phyloP scores from a whole-genome alignment of 2,113 vertebrate genomes.

The Bothrops jararaca region DNA sequence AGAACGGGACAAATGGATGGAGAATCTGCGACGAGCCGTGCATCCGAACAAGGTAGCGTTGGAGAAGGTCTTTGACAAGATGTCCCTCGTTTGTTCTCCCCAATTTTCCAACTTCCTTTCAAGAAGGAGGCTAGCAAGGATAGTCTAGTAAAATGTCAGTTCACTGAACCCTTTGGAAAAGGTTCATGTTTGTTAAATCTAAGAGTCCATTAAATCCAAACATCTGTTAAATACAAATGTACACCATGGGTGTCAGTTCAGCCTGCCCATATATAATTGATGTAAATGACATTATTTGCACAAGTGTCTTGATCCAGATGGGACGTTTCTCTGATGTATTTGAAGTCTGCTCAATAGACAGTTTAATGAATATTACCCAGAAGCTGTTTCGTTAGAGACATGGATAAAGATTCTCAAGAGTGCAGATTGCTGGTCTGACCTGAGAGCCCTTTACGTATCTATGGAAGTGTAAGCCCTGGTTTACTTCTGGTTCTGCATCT shows the following conservation, averaged over 20 bases:
- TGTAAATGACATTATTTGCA: neutral
- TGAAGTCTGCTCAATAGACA: neutral
- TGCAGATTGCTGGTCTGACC: neutral
- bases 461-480: neutral
- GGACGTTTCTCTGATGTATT: neutral
- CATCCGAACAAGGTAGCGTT: constrained; percentile 93
- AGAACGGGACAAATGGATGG: constrained; percentile 99
- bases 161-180: neutral
- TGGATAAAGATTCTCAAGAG: neutral
- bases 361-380: neutral
- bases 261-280: neutral
- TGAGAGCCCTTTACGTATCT: neutral
- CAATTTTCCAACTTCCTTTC: neutral
- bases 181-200: neutral
- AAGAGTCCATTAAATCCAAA: neutral
- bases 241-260: neutral
- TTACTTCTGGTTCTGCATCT: constrained; percentile 31
- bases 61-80: too few relatives aligned
- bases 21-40: constrained; percentile 94
- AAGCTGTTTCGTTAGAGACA: neutral
- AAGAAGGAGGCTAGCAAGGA: neutral
- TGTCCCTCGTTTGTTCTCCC: neutral
- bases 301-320: neutral
- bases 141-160: neutral
- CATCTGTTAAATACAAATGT: neutral